These are phyloP conservation scores for Hybos culiciformis DNA, from an alignment of 2,888 invertebrate species.

Conservation along the genomic window DNA sequence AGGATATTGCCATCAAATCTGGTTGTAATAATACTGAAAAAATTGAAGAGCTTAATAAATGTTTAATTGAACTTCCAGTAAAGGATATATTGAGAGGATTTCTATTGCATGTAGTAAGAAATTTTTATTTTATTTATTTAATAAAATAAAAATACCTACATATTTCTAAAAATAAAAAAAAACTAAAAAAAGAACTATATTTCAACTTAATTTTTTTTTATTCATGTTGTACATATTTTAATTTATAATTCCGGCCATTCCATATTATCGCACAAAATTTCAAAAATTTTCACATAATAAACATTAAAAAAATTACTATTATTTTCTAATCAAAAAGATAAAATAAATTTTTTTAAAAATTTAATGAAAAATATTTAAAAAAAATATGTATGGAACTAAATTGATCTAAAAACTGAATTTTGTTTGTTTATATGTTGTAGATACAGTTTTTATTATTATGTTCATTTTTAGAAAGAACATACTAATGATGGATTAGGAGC, in stretches of 20 bases:
- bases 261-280: no score
- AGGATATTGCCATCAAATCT: constrained; percentile 28
- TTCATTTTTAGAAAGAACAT: constrained; percentile 14
- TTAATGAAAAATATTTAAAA: no score
- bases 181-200: no score
- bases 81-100: constrained; percentile 25
- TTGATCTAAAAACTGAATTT: no score
- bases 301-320: no score
- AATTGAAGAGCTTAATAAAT: constrained; percentile 25
- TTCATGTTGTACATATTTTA: not conserved
- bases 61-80: constrained; percentile 25
- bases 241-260: no score
- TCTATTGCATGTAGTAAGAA: constrained; percentile 25
- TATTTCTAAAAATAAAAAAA: no score
- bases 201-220: not conserved
- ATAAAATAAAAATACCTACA: not conserved
- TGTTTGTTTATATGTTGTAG: not conserved
- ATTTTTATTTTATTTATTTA: not conserved
- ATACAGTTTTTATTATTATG: not conserved
- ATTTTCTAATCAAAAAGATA: no score
- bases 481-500: constrained; percentile 28
- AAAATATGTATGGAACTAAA: no score
- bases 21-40: constrained; percentile 23
- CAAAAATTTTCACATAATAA: no score
- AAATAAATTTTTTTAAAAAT: no score